A percentile compares a stretch with the other conserved stretches of the same genome.
phyloP scores from a whole-genome alignment of 2,888 invertebrate species.

The Spilosoma lubricipeda region DNA sequence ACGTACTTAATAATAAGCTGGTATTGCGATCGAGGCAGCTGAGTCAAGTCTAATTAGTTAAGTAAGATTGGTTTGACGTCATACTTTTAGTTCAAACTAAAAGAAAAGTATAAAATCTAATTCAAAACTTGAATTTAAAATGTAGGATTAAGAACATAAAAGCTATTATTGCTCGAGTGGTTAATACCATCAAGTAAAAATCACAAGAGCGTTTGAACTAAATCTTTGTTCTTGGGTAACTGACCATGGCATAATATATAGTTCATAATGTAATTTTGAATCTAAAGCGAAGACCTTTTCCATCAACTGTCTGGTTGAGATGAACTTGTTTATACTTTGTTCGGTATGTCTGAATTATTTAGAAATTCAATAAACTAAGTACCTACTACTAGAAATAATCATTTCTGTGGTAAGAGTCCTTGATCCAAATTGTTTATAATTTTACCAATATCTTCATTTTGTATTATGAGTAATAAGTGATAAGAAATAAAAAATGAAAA shows the following conservation, averaged over 20 bases:
- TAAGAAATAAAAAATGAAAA: too few relatives aligned
- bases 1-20: too few relatives aligned
- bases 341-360: conserved; percentile 21
- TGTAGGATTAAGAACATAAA: neutral
- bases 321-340: conserved; percentile 25
- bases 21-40: too few relatives aligned
- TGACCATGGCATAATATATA: conserved; percentile 28
- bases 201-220: conserved; percentile 9
- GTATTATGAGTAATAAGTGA: too few relatives aligned
- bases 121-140: neutral
- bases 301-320: conserved; percentile 30
- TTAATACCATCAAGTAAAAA: conserved; percentile 6
- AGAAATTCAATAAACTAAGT: neutral
- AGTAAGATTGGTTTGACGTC: too few relatives aligned
- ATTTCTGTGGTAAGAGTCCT: neutral
- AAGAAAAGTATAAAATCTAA: neutral
- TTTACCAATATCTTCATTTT: too few relatives aligned
- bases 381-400: neutral
- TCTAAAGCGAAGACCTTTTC: conserved; percentile 33
- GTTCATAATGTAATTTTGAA: conserved; percentile 32
- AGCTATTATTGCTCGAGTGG: neutral
- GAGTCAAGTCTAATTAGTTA: too few relatives aligned
- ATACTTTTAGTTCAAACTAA: too few relatives aligned
- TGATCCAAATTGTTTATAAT: neutral
- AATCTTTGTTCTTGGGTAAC: conserved; percentile 25